Conservation (phyloP, 1,140 invertebrate species). For the Drosophila miranda region DNA sequence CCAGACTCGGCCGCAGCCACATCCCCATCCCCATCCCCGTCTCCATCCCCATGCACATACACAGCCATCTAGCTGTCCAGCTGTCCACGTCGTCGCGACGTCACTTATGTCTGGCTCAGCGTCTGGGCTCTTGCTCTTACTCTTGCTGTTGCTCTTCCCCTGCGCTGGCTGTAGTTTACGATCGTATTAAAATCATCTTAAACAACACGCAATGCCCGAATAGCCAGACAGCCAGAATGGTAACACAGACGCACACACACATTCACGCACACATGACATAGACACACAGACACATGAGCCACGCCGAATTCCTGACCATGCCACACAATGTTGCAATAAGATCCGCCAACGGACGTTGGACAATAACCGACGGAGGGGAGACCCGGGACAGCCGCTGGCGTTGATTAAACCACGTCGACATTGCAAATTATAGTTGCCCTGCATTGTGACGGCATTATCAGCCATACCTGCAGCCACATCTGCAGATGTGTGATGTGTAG, state of each 20-base stretch:
- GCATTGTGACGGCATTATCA: conserved; percentile 78
- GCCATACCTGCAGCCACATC: conserved; percentile 12
- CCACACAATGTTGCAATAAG: conserved; percentile 76
- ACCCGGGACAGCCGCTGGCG: conserved; percentile 45
- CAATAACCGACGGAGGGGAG: neutral
- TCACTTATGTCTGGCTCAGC: conserved; percentile 73
- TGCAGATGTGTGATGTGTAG: too few species aligned
- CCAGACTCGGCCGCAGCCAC: neutral
- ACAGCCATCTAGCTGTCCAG: neutral
- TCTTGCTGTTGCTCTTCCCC: conserved; percentile 47
- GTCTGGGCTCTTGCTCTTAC: conserved; percentile 42
- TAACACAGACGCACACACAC: conserved; percentile 9
- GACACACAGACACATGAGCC: conserved; percentile 46
- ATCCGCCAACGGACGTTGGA: conserved; percentile 46
- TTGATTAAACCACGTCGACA: conserved; percentile 80
- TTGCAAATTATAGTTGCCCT: conserved; percentile 74
- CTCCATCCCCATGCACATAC: too few species aligned
- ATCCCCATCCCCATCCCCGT: too few species aligned
- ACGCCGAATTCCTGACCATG: conserved; percentile 48
- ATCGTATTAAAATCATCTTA: conserved; percentile 81
- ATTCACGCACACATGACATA: too few species aligned
- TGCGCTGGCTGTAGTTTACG: conserved; percentile 68
- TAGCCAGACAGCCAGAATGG: conserved; percentile 51
- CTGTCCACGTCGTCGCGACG: conserved; percentile 48
- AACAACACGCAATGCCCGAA: conserved; percentile 78